A percentile compares a stretch with the other conserved stretches of the same genome.
Conservation (phyloP, 2,797 vertebrate genomes). For the Lithobates pipiens region DNA sequence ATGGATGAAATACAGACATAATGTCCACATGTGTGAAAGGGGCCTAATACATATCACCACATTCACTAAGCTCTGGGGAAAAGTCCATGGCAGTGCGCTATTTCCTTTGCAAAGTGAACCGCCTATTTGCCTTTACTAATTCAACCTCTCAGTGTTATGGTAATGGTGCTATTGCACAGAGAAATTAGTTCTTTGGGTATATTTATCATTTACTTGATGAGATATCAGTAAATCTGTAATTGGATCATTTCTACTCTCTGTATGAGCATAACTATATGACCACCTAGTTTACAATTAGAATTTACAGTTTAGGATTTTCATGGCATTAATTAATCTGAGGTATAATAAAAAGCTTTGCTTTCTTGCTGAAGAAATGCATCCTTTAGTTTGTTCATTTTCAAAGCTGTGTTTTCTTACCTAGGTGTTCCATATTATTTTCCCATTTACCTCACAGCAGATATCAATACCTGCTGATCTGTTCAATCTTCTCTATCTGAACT, state of each 20-base stretch:
- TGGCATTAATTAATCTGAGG: not conserved
- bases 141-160: not conserved
- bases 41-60: too few relatives aligned
- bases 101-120: too few relatives aligned
- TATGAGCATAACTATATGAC: conserved; percentile 5
- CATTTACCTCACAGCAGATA: not conserved
- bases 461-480: not conserved
- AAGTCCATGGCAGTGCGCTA: too few relatives aligned
- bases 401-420: not conserved
- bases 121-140: too few relatives aligned
- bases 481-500: not conserved
- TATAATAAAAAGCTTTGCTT: not conserved
- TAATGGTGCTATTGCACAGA: not conserved
- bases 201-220: not conserved
- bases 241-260: not conserved
- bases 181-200: not conserved
- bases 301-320: not conserved
- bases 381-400: not conserved
- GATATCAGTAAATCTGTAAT: not conserved
- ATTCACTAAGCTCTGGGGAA: too few relatives aligned
- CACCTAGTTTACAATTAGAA: not conserved
- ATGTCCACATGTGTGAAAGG: too few relatives aligned
- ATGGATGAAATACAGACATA: too few relatives aligned
- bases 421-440: not conserved
- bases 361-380: not conserved